Percentiles rank a stretch among this genome's conserved stretches.
These are phyloP conservation scores for Tetraneura akinire DNA, from an alignment of 1,140 invertebrate species.

Conservation along the genomic window DNA sequence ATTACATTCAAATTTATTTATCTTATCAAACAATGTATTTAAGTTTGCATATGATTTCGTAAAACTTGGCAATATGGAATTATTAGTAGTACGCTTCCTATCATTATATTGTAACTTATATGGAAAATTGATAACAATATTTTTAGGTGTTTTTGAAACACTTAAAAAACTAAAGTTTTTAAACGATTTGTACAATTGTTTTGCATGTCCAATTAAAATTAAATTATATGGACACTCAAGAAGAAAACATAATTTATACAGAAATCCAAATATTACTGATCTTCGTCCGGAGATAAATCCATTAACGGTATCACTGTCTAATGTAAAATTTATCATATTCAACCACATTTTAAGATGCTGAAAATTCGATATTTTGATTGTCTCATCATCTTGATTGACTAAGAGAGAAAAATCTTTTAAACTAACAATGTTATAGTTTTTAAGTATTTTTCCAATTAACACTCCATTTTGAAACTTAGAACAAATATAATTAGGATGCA, in stretches of 20 bases:
- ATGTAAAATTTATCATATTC: neutral
- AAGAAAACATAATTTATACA: slow-evolving; percentile 18
- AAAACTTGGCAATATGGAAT: too few species aligned
- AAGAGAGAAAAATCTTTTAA: slow-evolving; percentile 11
- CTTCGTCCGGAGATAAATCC: slow-evolving; percentile 3
- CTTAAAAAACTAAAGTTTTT: neutral
- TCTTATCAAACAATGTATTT: neutral
- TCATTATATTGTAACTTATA: neutral
- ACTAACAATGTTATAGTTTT: slow-evolving; percentile 8
- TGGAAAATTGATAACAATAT: neutral
- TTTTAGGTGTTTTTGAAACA: neutral
- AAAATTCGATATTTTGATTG: slow-evolving; percentile 6
- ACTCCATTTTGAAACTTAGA: slow-evolving; percentile 39
- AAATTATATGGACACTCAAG: neutral
- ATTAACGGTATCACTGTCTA: slow-evolving; percentile 10
- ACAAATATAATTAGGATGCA: neutral
- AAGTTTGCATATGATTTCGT: neutral
- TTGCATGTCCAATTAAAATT: neutral
- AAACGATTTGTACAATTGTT: neutral
- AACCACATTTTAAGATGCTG: neutral
- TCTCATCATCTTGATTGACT: neutral
- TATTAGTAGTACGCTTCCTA: neutral
- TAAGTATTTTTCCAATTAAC: slow-evolving; percentile 18
- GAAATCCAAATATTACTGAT: neutral
- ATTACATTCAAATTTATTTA: neutral